A percentile compares a stretch with the other conserved stretches of the same genome.
phyloP scores from a whole-genome alignment of 2,797 vertebrate species.

The Triplophysa yarkandensis region DNA sequence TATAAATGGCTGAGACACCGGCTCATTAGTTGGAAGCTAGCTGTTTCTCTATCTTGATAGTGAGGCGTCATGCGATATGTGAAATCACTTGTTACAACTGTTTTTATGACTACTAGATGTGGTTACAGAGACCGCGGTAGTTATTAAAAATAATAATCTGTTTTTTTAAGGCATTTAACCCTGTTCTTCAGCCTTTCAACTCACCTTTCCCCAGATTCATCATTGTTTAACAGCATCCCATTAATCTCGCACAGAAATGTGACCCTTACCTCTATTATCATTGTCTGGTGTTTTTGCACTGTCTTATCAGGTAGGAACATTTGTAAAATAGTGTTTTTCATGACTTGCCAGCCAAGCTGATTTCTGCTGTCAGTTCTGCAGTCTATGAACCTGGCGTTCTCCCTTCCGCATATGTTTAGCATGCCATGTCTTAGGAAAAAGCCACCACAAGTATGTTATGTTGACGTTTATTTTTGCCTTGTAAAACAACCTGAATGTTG shows the following conservation, averaged over 20 bases:
- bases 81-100: slow-evolving; percentile 16
- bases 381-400: slow-evolving; percentile 35
- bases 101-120: slow-evolving; percentile 5
- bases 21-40: slow-evolving; percentile 31
- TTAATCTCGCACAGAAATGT: slow-evolving; percentile 1
- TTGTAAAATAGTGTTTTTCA: slow-evolving; percentile 23
- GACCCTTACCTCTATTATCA: background rate
- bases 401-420: slow-evolving; percentile 52
- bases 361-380: slow-evolving; percentile 26
- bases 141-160: slow-evolving; percentile 37
- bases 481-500: slow-evolving; percentile 48
- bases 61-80: background rate
- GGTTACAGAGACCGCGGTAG: slow-evolving; percentile 9
- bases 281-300: background rate
- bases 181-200: slow-evolving; percentile 13
- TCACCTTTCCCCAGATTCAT: background rate
- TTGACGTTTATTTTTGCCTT: slow-evolving; percentile 49
- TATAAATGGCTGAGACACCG: background rate
- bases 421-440: slow-evolving; percentile 46
- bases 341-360: slow-evolving; percentile 13
- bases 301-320: background rate
- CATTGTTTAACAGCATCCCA: slow-evolving; percentile 18
- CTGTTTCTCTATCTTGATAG: slow-evolving; percentile 12
- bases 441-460: slow-evolving; percentile 53
- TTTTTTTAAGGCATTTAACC: slow-evolving; percentile 3